Percentiles rank a stretch among this genome's conserved stretches.
These are phyloP conservation scores for Tychaedon coryphoeus DNA, from an alignment of 2,113 vertebrate genomes.

Conservation along the genomic window DNA sequence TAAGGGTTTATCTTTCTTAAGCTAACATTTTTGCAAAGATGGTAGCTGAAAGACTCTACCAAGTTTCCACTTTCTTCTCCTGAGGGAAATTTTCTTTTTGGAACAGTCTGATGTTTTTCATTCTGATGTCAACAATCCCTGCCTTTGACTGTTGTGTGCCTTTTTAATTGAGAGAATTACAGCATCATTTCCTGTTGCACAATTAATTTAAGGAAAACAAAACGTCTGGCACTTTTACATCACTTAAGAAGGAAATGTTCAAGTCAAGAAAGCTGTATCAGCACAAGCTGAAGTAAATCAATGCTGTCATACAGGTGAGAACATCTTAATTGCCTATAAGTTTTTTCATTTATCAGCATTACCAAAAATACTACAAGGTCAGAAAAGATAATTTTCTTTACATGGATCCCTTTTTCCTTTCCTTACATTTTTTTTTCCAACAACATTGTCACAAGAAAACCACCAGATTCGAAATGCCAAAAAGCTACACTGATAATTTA, in stretches of 20 bases:
- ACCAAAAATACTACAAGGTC: neutral
- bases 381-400: neutral
- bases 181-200: neutral
- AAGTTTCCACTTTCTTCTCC: neutral
- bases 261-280: neutral
- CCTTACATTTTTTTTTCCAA: neutral
- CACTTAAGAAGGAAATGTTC: neutral
- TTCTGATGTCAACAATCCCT: neutral
- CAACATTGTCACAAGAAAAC: neutral
- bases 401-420: neutral
- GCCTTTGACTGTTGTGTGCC: neutral
- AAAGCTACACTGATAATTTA: neutral
- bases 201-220: neutral
- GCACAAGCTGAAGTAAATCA: neutral
- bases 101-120: neutral
- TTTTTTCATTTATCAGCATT: neutral
- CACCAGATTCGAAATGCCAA: neutral
- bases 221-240: neutral
- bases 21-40: neutral
- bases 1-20: rapidly evolving
- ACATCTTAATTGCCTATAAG: neutral
- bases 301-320: neutral
- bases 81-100: neutral
- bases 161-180: neutral
- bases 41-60: neutral